Evolutionary conservation across 2,888 invertebrate genomes (phyloP).

Genomic region (Hirtodrosophila histrioides): DNA sequence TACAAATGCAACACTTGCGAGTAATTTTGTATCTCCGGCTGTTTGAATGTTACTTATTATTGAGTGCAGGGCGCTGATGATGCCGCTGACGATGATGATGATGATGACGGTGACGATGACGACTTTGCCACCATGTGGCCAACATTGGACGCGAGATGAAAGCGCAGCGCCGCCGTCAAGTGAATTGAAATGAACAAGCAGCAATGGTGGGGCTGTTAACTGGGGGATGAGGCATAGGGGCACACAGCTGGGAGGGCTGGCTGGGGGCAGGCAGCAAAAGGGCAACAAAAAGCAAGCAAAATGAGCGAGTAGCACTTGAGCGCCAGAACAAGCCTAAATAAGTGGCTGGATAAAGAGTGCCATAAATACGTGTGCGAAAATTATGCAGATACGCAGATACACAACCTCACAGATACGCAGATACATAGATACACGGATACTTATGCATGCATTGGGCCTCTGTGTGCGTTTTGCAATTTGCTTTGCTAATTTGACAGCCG

Average conservation of each 20-base stretch:
- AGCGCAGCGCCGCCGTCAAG: conserved; percentile 62
- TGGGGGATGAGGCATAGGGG: conserved; percentile 4
- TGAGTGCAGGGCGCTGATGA: conserved; percentile 47
- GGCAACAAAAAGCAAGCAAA: conserved; percentile 62
- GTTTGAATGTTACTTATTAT: conserved; percentile 36
- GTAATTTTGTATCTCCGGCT: conserved; percentile 8
- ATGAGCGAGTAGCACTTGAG: conserved; percentile 73
- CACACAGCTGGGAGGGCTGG: neutral
- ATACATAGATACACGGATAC: conserved; percentile 13
- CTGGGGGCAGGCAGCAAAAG: conserved; percentile 45
- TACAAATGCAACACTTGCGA: conserved; percentile 18
- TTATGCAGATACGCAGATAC: conserved; percentile 60
- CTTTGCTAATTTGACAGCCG: conserved; percentile 74
- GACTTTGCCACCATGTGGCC: conserved; percentile 60
- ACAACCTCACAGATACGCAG: conserved; percentile 16
- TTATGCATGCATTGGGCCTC: conserved; percentile 8
- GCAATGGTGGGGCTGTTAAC: conserved; percentile 29
- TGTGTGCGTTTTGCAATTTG: conserved; percentile 50
- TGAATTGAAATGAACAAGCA: conserved; percentile 68
- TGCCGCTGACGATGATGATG: conserved; percentile 4
- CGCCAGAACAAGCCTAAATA: conserved; percentile 67
- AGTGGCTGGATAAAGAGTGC: conserved; percentile 58
- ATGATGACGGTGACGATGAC: conserved; percentile 19
- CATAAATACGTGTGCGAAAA: conserved; percentile 69
- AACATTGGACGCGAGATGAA: conserved; percentile 58